Evolutionary conservation across 2,797 vertebrate species (phyloP), one percentile per base, ranked within the genome.

Genomic region (Crax fasciolata): DNA sequence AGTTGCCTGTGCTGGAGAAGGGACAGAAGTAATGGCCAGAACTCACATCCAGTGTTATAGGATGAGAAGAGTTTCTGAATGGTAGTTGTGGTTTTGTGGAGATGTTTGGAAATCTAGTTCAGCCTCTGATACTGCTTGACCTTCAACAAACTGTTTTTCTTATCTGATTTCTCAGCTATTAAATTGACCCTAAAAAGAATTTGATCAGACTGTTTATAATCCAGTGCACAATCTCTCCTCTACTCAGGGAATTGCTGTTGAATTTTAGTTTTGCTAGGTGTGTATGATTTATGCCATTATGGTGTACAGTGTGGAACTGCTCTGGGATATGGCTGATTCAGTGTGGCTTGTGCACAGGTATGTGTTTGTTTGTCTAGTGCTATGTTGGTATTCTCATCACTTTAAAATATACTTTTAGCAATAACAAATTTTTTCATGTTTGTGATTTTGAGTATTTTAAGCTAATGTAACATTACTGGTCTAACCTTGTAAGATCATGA

Each of bases 21-120:
- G 10, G 24, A 75, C 6, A 18, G 58, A 87, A 21, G 13, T 16
- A 57, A 17, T 1, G 73, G 25, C 2, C 2, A 59, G 52, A 20
- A 4, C 3, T 49, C 0, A 1, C n/a, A 15, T 6, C 4, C 3
- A 2, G 28, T 55, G 5, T 66, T 83, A n/a, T 1, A 63, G 57
- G 11, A 43, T 78, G 6, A 38, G 32, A 49, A 70, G 73, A 46
- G 1, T 66, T 82, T 84, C 19, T 67, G 48, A 84, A n/a, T 41
- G 19, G 24, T 61, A 52, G 15, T 9, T 84, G 16, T 62, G 12
- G 19, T 70, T 88, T 76, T 46, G 12, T 14, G 58, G 28, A 89
- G 13, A 59, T 5, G 39, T 87, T 39, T 63, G 23, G 35, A 75
- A 75, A 48, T 70, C 11, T 9, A 18, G 13, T n/a, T 90, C 15